Evolutionary conservation across 2,797 vertebrate species (phyloP).

Genomic region (Dermochelys coriacea): DNA sequence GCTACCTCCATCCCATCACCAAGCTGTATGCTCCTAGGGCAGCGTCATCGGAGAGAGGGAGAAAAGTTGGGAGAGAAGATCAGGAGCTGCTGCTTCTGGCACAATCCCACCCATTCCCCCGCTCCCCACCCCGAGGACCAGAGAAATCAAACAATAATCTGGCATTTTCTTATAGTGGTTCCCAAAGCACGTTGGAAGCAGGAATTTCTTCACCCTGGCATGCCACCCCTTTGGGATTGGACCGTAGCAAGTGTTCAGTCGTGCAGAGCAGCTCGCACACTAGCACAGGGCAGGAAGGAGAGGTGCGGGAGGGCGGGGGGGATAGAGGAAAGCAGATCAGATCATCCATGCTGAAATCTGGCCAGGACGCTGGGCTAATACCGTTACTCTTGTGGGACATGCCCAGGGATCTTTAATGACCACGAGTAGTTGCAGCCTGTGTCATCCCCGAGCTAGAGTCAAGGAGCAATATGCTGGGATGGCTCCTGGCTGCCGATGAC

Average conservation of each 20-base stretch:
- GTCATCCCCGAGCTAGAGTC: background rate
- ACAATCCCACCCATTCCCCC: background rate
- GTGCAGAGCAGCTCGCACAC: background rate
- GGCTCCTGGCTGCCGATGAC: background rate
- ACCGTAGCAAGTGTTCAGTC: background rate
- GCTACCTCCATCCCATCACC: background rate
- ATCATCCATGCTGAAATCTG: background rate
- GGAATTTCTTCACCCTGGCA: background rate
- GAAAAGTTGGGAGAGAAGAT: background rate
- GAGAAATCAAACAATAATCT: background rate
- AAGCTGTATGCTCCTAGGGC: background rate
- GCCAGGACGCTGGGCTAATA: background rate
- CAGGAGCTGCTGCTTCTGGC: background rate
- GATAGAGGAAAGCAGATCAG: background rate
- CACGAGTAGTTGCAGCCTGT: background rate
- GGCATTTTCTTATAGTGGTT: background rate
- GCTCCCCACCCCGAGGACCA: background rate
- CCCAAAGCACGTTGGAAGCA: background rate
- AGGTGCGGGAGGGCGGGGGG: no score
- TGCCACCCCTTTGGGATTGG: background rate
- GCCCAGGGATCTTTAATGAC: background rate
- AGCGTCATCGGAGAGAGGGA: no score
- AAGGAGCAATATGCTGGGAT: background rate
- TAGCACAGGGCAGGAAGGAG: background rate
- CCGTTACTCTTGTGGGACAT: background rate